Evolutionary conservation across 1,140 invertebrate genomes (phyloP).

Genomic region (Cepaea nemoralis): DNA sequence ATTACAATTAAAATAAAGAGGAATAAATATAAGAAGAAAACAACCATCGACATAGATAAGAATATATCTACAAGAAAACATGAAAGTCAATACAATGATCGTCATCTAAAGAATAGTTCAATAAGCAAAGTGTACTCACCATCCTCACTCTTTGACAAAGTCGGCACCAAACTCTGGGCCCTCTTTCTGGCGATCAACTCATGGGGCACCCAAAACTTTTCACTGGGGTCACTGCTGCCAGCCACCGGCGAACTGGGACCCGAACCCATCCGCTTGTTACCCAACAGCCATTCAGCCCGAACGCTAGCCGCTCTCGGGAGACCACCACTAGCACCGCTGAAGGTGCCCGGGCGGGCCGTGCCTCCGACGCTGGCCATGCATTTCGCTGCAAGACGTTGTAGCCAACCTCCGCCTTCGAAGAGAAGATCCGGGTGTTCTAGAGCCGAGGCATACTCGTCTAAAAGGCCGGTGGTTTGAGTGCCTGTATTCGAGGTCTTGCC

Average conservation of each 20-base stretch:
- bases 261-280: conserved; percentile 53
- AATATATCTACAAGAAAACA: too few species aligned
- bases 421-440: not conserved
- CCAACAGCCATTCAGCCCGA: conserved; percentile 50
- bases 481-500: conserved; percentile 38
- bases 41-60: too few species aligned
- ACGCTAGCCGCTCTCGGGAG: conserved; percentile 42
- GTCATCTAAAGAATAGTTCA: too few species aligned
- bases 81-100: too few species aligned
- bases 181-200: conserved; percentile 57
- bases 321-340: not conserved
- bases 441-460: too few species aligned
- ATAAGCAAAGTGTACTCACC: conserved; percentile 50
- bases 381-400: conserved; percentile 38
- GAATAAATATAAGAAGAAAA: too few species aligned
- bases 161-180: conserved; percentile 62
- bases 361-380: conserved; percentile 44
- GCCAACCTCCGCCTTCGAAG: conserved; percentile 21
- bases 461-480: conserved; percentile 12
- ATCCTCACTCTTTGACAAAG: conserved; percentile 56
- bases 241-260: conserved; percentile 52
- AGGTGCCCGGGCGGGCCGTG: not conserved
- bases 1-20: too few species aligned
- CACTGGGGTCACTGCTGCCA: conserved; percentile 49
- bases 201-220: conserved; percentile 64